A percentile compares a stretch with the other conserved stretches of the same genome.
These are phyloP conservation scores for Drosophila vallismaia DNA, from an alignment of 2,888 invertebrate genomes.

Conservation along the genomic window DNA sequence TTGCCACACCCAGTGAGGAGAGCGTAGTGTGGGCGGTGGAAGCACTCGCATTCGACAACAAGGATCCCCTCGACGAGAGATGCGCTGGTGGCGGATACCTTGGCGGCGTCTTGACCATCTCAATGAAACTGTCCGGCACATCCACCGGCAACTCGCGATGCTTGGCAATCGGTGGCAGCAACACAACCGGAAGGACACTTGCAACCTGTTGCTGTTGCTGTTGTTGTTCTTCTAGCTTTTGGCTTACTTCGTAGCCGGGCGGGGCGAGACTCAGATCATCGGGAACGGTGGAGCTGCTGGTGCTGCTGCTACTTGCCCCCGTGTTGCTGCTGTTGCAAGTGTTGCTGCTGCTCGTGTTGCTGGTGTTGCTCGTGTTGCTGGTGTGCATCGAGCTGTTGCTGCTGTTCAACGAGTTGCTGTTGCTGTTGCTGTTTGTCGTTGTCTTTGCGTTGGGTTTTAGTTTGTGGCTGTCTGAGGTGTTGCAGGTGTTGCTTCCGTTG, in stretches of 20 bases:
- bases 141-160: constrained; percentile 92
- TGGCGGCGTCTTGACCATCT: constrained; percentile 90
- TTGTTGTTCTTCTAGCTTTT: constrained; percentile 18
- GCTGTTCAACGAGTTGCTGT: constrained; percentile 60
- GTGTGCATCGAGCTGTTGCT: constrained; percentile 55
- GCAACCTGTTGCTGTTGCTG: constrained; percentile 26
- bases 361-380: constrained; percentile 43
- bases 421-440: constrained; percentile 50
- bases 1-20: constrained; percentile 49
- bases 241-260: constrained; percentile 81
- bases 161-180: constrained; percentile 64
- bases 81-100: constrained; percentile 87
- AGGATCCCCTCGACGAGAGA: constrained; percentile 81
- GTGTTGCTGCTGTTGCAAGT: constrained; percentile 28
- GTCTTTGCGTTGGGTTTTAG: constrained; percentile 18
- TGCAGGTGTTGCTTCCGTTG: constrained; percentile 38
- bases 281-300: constrained; percentile 59
- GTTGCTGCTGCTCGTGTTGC: constrained; percentile 29
- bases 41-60: constrained; percentile 77
- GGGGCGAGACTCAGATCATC: constrained; percentile 79
- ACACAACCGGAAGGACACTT: constrained; percentile 17
- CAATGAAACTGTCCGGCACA: constrained; percentile 94
- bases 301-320: constrained; percentile 20
- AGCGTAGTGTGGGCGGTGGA: constrained; percentile 77
- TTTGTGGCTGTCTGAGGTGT: constrained; percentile 20